Base-by-base conservation (phyloP, 2,797 vertebrate genomes). In the Alca torda region DNA sequence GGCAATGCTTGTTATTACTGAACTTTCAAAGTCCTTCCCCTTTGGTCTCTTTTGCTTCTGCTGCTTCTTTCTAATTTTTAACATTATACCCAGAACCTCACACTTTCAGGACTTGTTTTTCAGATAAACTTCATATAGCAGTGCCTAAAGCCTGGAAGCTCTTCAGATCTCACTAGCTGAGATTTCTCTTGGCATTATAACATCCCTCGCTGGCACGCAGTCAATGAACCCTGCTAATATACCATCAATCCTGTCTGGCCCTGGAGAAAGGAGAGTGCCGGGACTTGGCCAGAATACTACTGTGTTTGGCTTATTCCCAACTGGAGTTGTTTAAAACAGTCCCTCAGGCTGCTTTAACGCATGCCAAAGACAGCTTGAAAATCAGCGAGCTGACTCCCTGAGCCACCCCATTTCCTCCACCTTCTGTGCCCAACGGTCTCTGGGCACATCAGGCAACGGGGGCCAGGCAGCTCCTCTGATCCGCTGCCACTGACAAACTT, bases 161-260 rank as follows among this genome's bases (percentile, higher is more conserved):
- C 94, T 85, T 92, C 90, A 84, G 82, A 95, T 84, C 85, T 95
- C 79, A 82, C 92, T 79, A 95, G 87, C 82, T 93, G 94, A 97
- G 79, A 95, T 92, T 96, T 95, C 85, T 95, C 69, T 95, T 97
- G 95, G 94, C 92, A 64, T 91, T 69, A 65, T 28, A 95, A 69
- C 76, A 93, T 81, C 65, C 28, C 85, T 95, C 21, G 3, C 82
- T 97, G 96, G 93, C 93, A 87, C 2, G 4, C 18, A 94, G 79
- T 93, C 96, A 96, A 72, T 89, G 93, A 97, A 96, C 90, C 87
- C 90, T 95, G 82, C 90, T 96, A 96, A 95, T 95, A 96, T 56
- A 92, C 87, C 89, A 95, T 94, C 93, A 92, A 93, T 96, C 61
- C 92, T 92, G 65, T 75, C 92, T 96, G 73, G 94, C 95, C 96